Conservation (phyloP, 92 coral and sea anemone species). For the Virgularia gustaviana region DNA sequence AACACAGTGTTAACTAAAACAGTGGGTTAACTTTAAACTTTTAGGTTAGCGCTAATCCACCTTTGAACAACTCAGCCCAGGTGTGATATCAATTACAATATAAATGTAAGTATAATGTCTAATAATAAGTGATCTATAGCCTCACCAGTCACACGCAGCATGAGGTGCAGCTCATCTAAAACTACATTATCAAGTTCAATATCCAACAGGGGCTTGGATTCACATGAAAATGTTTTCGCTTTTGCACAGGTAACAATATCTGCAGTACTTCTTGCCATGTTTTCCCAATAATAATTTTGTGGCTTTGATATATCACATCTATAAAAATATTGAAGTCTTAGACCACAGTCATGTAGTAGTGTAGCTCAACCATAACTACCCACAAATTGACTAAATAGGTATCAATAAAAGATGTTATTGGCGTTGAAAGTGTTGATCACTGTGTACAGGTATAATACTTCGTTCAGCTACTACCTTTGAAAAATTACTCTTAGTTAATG, state of each 20-base stretch:
- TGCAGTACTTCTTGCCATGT: conserved; percentile 38
- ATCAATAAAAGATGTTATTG: not conserved
- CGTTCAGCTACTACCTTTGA: too few species aligned
- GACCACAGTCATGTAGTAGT: not conserved
- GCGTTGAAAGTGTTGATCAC: too few species aligned
- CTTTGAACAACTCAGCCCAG: too few species aligned
- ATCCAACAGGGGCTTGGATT: conserved; percentile 48
- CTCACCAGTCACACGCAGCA: conserved; percentile 63
- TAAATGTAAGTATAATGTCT: not conserved
- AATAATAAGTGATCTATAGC: not conserved
- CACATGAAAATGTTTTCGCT: conserved; percentile 48
- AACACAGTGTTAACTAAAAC: too few species aligned
- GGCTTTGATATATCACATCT: conserved; percentile 58
- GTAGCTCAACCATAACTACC: not conserved
- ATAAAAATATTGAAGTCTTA: conserved; percentile 23
- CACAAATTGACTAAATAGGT: not conserved
- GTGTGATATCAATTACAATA: too few species aligned
- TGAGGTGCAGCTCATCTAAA: conserved; percentile 62
- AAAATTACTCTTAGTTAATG: too few species aligned
- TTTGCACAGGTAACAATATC: conserved; percentile 41
- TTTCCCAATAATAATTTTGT: conserved; percentile 45
- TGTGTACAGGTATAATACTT: too few species aligned
- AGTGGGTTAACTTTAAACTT: too few species aligned
- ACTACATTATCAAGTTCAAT: conserved; percentile 57
- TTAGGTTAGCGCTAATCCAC: too few species aligned